phyloP scores from a whole-genome alignment of 2,797 vertebrate genomes.

The Eremophila alpestris region DNA sequence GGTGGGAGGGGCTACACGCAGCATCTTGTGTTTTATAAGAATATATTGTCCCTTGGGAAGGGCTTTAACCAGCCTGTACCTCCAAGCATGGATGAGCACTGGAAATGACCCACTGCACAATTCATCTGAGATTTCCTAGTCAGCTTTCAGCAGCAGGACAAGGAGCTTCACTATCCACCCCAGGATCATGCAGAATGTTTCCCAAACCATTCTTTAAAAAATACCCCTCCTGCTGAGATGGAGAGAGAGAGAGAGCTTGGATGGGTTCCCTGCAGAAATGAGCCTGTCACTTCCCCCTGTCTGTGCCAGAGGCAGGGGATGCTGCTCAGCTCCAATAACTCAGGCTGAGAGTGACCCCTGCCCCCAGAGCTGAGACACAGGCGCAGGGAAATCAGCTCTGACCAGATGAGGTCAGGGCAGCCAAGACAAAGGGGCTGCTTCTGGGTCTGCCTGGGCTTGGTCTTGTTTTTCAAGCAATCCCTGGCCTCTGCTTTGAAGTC shows the following conservation, averaged over 20 bases:
- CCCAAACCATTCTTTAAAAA: background rate
- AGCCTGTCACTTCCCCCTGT: background rate
- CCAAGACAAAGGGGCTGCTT: background rate
- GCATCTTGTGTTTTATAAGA: background rate
- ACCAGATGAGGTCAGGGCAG: background rate
- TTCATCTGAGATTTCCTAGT: background rate
- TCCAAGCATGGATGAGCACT: background rate
- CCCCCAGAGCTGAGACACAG: background rate
- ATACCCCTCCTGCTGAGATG: background rate
- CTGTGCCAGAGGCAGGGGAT: background rate
- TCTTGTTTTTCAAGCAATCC: constrained; percentile 21
- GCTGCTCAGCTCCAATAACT: background rate
- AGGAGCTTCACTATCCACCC: background rate
- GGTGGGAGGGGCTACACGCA: accelerated
- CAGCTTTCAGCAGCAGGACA: background rate
- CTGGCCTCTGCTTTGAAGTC: constrained; percentile 17
- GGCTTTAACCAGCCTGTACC: background rate
- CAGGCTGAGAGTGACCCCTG: background rate
- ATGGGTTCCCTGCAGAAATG: background rate
- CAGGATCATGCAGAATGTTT: background rate
- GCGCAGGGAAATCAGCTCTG: background rate
- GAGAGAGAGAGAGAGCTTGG: background rate
- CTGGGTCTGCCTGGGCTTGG: constrained; percentile 4
- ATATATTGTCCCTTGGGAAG: background rate
- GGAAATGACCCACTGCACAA: background rate